Base-by-base conservation (phyloP, 2,888 invertebrate species). In the Anoplius nigerrimus region DNA sequence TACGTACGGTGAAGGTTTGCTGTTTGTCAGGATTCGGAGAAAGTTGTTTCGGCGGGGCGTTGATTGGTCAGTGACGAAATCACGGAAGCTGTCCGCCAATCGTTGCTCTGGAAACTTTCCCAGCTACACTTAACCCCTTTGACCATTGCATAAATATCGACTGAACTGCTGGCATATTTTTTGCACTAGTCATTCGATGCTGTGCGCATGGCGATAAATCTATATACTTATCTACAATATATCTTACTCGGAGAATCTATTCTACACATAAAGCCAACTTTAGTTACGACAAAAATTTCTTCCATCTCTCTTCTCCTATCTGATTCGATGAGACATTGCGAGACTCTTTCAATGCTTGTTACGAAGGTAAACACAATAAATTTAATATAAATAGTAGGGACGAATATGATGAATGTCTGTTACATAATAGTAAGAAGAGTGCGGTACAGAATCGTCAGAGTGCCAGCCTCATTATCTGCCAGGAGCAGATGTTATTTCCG, bases 61-160 rank as follows among this genome's bases (percentile, higher is more conserved):
- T 82, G 83, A 83, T 82, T 83, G 82, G 77, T 67, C 71, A 74
- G 73, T 84, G 84, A 82, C 75, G 84, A 84, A 84, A 84, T 83
- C 81, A 73, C 83, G 84, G 84, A 84, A 84, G 84, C 81, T 74
- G 76, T 62, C 72, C 67, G 65, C 75, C 78, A 78, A 81, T 81
- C 75, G 74, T 68, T 75, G 81, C 77, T 81, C 75, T 82, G 78
- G 74, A 79, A 82, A 82, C 82, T 82, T 82, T 82, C 82, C 75
- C 82, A 80, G 81, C 77, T n/a, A 75, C 75, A 72, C 76, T 81
- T 79, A 80, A 82, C 80, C 82, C 80, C 76, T 80, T 77, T 81
- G 82, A 81, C 79, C 81, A 78, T 82, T 82, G 81, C 76, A 82
- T 82, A 82, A 82, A 82, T 77, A 79, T 79, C 75, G 58, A 63